Evolutionary conservation across 1,140 invertebrate genomes (phyloP), one percentile per base, ranked within the genome.

Genomic region (Drosophila auraria): DNA sequence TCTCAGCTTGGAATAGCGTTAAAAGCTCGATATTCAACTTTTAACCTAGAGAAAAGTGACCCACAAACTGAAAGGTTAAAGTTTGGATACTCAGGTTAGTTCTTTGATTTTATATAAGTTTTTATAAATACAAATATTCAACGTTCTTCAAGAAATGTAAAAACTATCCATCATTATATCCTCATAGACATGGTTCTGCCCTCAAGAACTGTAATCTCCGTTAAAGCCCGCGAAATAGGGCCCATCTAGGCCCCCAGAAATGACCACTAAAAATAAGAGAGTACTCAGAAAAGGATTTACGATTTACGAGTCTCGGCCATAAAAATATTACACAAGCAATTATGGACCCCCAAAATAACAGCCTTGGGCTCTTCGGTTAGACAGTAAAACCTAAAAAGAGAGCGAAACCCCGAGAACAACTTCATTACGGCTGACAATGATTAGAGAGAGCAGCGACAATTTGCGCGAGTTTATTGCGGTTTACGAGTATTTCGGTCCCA

Each of bases 381-480:
- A 30, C 30, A 17, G 44, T 71, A 71, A 71, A 71, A 15, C 45
- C 23, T 17, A 20, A 42, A 65, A 47, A 54, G 38, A 64, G 65
- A 66, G 25, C n/a, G 11, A 38, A 25, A 6, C 33, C 30, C 33
- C 49, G 38, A 72, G 71, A 74, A 74, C 71, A 74, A 74, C 71
- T 74, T 73, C 71, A 74, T 74, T 74, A 61, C 54, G 36, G 14
- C 47, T 73, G 62, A 77, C 72, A 77, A 77, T 77, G 74, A 68
- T 58, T 77, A 64, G 59, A 50, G 60, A 77, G 74, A 77, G 73
- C 73, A 77, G 62, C 74, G 74, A 78, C 73, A 77, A 77, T 77
- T 77, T 76, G 74, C 47, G 54, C 44, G 75, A 66, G 73, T 76
- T 77, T 76, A 77, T 66, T 77, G 61, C 82, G 78, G 82, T 64